Base-by-base conservation (phyloP, 2,888 invertebrate species). In the Meiosimyza decipiens region DNA sequence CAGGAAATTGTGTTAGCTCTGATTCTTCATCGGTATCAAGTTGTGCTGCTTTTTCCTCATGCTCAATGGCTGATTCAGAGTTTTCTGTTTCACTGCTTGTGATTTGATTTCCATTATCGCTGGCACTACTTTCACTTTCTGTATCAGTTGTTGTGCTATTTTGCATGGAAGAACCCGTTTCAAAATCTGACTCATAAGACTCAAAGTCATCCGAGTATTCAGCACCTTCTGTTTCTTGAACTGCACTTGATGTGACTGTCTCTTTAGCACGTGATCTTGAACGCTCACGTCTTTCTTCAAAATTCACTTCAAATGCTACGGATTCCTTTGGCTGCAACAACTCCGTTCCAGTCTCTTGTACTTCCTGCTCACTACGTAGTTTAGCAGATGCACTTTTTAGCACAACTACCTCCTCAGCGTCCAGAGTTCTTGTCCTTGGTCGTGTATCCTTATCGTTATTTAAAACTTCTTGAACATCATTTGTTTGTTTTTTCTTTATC, bases 131-230 rank as follows among this genome's bases (percentile, higher is more conserved):
- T 0, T 22, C 55, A 15, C 68, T 51, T 40, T 18, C 16, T 69
- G 60, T 69, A 49, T 7, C 28, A 12, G 73, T 77, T n/a, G 69
- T 15, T 1, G 74, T 71, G 18, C 71, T 73, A 16, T 74, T 73
- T 55, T 71, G 71, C 13, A 6, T 80, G 7, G 81, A 81, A 16
- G 80, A 79, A 40, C 81, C 83, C 1, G 84, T 81, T 73, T 90
- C 90, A 78, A 90, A 90, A 81, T 90, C 90, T 1, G 90, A 90
- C 80, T 89, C 89, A 78, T 90, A 90, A 0, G 89, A 89, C 74
- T 90, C 89, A 79, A 90, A 90, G 80, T 90, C 90, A 79, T 90
- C 90, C 60, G 89, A 89, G 77, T 90, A 89, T 18, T 86, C 83
- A 52, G 81, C 80, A 0, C 77, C 52, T 28, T 82, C 83, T 6